A percentile compares a stretch with the other conserved stretches of the same genome.
These are phyloP conservation scores for Echinops telfairi DNA, from an alignment of 2,113 vertebrate species.

Conservation along the genomic window DNA sequence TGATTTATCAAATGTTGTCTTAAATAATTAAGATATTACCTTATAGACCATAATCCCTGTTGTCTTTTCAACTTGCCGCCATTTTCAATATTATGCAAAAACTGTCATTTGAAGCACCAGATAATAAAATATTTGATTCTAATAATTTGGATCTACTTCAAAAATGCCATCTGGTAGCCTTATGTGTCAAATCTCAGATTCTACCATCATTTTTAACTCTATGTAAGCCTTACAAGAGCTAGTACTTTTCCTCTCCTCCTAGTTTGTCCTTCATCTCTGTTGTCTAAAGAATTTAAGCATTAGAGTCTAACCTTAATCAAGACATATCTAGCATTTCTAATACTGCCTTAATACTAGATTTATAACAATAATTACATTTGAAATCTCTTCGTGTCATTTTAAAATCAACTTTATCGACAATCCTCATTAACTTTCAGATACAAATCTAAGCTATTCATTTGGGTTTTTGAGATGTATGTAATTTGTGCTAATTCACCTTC, in stretches of 20 bases:
- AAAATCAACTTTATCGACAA: neutral
- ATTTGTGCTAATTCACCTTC: neutral
- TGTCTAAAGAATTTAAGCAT: neutral
- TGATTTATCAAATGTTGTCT: neutral
- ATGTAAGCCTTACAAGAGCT: neutral
- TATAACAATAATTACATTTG: neutral
- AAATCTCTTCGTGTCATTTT: neutral
- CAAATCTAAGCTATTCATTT: neutral
- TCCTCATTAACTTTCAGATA: neutral
- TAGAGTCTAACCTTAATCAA: neutral
- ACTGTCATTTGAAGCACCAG: neutral
- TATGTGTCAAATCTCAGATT: neutral
- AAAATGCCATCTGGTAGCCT: neutral
- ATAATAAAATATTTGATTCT: neutral
- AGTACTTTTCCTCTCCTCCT: neutral
- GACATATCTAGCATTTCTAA: neutral
- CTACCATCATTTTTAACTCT: neutral
- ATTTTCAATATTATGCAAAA: neutral
- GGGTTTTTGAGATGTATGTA: neutral
- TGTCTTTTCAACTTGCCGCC: neutral
- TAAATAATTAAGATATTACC: neutral
- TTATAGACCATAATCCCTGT: neutral
- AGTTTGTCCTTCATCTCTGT: neutral
- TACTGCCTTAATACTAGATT: neutral
- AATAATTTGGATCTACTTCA: neutral